phyloP scores from a whole-genome alignment of 2,113 vertebrate genomes.

The Prunella fulvescens region DNA sequence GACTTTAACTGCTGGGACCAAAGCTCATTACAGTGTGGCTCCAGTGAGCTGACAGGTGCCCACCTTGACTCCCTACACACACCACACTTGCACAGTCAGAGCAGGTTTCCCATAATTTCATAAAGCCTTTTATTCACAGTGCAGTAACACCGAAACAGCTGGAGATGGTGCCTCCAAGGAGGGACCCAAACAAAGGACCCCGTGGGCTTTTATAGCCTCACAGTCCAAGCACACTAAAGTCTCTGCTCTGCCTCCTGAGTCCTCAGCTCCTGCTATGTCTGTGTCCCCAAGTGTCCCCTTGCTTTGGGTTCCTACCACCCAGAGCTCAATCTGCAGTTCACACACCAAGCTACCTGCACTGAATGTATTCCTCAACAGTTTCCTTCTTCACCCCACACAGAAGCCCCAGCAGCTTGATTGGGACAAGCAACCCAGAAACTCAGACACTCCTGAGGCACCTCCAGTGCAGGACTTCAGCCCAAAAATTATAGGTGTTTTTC shows the following conservation, averaged over 20 bases:
- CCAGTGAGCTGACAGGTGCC: background rate
- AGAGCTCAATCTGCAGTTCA: background rate
- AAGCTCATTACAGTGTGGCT: background rate
- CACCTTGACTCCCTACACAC: background rate
- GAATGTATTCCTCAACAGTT: background rate
- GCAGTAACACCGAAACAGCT: background rate
- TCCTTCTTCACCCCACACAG: background rate
- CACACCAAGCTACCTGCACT: background rate
- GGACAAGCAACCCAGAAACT: background rate
- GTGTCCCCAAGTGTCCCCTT: background rate
- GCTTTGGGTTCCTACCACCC: background rate
- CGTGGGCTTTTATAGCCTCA: background rate
- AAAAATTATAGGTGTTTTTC: background rate
- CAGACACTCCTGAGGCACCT: background rate
- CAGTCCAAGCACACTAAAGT: background rate
- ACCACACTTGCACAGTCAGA: background rate
- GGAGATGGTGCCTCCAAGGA: background rate
- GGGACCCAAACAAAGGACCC: background rate
- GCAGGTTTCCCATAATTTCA: background rate
- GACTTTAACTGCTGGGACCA: background rate
- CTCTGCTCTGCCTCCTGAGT: background rate
- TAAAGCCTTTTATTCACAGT: background rate
- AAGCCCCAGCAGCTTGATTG: background rate
- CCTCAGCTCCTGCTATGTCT: background rate
- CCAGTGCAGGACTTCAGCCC: background rate